Percentiles rank a stretch among this genome's conserved stretches.
phyloP scores from a whole-genome alignment of 2,113 vertebrate genomes.

The Thymallus thymallus region DNA sequence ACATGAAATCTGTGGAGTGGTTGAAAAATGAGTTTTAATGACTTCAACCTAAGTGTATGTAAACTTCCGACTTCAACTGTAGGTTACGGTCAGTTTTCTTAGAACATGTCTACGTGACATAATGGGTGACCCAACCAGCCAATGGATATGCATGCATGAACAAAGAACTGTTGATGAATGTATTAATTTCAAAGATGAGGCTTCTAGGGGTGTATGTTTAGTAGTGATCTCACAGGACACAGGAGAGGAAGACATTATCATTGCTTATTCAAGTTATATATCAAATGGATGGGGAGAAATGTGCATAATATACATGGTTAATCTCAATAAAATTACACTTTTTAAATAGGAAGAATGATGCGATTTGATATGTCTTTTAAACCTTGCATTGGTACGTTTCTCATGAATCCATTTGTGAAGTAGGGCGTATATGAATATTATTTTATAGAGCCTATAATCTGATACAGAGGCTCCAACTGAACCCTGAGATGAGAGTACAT shows the following conservation, averaged over 20 bases:
- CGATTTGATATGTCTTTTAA: not conserved
- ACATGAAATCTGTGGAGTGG: too few relatives aligned
- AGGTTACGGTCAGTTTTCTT: not conserved
- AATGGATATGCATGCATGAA: conserved; percentile 7
- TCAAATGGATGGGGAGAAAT: conserved; percentile 1
- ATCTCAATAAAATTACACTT: not conserved
- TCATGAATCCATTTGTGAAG: not conserved
- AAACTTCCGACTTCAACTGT: too few relatives aligned
- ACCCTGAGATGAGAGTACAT: not conserved
- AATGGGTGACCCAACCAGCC: conserved; percentile 3
- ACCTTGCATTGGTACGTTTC: not conserved
- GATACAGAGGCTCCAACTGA: not conserved
- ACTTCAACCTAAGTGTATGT: too few relatives aligned
- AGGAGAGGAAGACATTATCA: not conserved
- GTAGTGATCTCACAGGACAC: not conserved
- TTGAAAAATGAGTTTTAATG: too few relatives aligned
- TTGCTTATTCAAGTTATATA: conserved; percentile 20
- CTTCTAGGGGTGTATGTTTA: not conserved
- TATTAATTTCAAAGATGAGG: not conserved
- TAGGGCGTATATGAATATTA: conserved; percentile 10
- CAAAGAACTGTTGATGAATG: conserved; percentile 13
- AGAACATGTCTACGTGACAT: conserved; percentile 3
- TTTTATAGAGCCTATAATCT: not conserved
- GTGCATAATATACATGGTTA: not conserved
- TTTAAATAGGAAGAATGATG: not conserved